These are phyloP conservation scores for Peromyscus eremicus DNA, from an alignment of 2,797 vertebrate genomes.

Conservation along the genomic window DNA sequence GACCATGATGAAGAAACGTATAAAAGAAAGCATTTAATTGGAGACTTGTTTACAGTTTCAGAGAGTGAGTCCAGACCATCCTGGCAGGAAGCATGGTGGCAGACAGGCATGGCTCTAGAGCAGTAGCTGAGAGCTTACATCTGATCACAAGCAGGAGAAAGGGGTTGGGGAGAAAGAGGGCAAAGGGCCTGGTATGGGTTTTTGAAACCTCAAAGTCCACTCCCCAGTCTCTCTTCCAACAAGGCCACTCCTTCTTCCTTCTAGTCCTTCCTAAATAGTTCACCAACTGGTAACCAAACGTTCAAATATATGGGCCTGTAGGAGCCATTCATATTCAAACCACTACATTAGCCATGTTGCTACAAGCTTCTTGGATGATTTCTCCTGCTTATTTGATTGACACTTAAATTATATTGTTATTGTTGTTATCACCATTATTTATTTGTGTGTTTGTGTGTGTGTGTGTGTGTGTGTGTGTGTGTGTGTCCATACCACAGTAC, in stretches of 20 bases:
- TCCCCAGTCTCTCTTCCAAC: background rate
- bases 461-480: background rate
- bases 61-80: background rate
- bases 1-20: background rate
- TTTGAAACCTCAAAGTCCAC: background rate
- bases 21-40: background rate
- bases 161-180: accelerated
- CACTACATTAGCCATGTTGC: accelerated
- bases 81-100: background rate
- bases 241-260: no score
- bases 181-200: background rate
- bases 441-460: background rate
- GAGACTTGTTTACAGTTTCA: background rate
- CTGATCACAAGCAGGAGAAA: background rate
- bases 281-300: background rate
- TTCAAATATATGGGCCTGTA: background rate
- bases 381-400: background rate
- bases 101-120: background rate
- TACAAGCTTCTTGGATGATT: background rate
- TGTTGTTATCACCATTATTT: background rate
- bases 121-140: background rate
- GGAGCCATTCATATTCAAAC: background rate
- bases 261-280: background rate
- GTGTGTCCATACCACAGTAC: no score
- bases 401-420: background rate